Conservation (phyloP, 2,888 invertebrate genomes). For the Melipona bicolor region DNA sequence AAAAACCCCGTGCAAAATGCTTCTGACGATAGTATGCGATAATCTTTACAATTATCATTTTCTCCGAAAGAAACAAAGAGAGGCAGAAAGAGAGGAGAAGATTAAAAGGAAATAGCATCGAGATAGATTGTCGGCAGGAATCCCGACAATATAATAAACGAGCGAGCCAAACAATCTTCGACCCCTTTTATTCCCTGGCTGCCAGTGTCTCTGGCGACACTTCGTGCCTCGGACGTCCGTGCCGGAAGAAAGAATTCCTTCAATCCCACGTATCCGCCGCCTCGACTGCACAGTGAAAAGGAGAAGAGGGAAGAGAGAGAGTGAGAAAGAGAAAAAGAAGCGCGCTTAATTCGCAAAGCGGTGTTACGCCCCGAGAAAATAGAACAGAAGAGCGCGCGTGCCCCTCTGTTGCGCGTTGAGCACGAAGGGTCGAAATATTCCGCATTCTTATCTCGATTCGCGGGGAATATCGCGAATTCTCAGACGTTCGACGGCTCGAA, state of each 20-base stretch:
- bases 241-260: constrained; percentile 37
- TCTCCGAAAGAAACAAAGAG: no score
- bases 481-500: constrained; percentile 37
- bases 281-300: background rate
- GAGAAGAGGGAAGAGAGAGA: background rate
- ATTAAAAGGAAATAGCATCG: constrained; percentile 5
- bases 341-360: constrained; percentile 35
- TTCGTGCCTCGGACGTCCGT: background rate
- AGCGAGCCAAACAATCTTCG: constrained; percentile 35
- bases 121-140: constrained; percentile 12
- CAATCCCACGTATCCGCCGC: constrained; percentile 33
- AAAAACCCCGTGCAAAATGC: no score
- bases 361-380: constrained; percentile 18
- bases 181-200: background rate
- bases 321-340: background rate
- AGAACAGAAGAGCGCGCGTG: constrained; percentile 14
- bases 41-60: background rate
- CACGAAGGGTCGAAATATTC: constrained; percentile 35
- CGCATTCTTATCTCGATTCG: constrained; percentile 60
- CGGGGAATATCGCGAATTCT: constrained; percentile 61
- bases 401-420: constrained; percentile 5
- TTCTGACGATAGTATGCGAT: no score
- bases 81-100: background rate
- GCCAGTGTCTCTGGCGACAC: constrained; percentile 9
- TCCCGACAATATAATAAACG: constrained; percentile 45